Base-by-base conservation (phyloP, 2,888 invertebrate species). In the Euplagia quadripunctaria region DNA sequence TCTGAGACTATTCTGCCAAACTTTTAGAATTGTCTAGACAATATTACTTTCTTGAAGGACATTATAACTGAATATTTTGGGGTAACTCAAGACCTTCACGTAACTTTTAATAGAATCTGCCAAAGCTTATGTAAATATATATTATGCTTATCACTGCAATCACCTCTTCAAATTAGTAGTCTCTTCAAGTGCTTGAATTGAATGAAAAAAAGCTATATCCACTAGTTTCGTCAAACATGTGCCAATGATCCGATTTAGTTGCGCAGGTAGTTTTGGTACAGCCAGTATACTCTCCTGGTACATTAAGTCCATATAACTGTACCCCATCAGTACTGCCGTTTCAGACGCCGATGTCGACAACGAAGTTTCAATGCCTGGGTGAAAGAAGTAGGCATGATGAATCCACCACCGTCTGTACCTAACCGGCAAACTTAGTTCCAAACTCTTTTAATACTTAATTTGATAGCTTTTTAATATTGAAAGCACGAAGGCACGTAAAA, bases 1-100 rank as follows among this genome's bases (percentile, higher is more conserved):
- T n/a, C 20, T 55, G 20, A 46, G 43, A 68, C 43, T 20, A 46
- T 43, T 58, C 20, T 58, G 16, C 58, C 12, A 58, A 58, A 68
- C 55, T 52, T 31, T 65, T 65, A n/a, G 46, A 11, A 46, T 65
- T 61, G 61, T 61, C 31, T 61, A 31, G 61, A 61, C 61, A 61
- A 20, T 61, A 61, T 61, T 61, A 31, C 61, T 61, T 61, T 61
- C 31, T 61, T 31, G 31, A 14, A 61, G 12, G 20, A 43, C 20
- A 66, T 31, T 49, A 16, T 51, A 46, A 64, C 6, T 43, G 17
- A n/a, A 31, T 51, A 41, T 12, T 17, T 46, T 41, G 9, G 17
- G 2, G 31, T 31, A 20, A 31, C 31, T 61, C 31, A 31, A 61
- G 61, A 61, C 20, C 12, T 61, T 61, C 31, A 14, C 20, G 31